Percentiles rank a stretch among this genome's conserved stretches.
Conservation (phyloP, 2,113 vertebrate genomes). For the Mobula hypostoma region DNA sequence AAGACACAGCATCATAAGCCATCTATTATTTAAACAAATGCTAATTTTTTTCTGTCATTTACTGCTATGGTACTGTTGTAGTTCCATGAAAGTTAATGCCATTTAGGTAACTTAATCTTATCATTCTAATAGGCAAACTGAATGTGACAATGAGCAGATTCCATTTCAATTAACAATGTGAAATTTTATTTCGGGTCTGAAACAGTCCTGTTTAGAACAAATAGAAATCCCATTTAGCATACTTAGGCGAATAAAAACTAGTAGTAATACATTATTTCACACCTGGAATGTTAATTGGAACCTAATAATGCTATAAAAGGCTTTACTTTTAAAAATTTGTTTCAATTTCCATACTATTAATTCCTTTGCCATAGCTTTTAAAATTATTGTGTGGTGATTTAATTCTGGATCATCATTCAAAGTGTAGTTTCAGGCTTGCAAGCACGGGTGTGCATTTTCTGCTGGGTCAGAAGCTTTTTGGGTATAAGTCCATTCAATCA, state of each 20-base stretch:
- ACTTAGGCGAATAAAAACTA: not conserved
- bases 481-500: not conserved
- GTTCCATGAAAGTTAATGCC: not conserved
- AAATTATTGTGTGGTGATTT: not conserved
- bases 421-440: not conserved
- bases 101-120: not conserved
- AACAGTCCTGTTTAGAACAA: conserved; percentile 22
- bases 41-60: not conserved
- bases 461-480: not conserved
- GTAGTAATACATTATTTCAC: not conserved
- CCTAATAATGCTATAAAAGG: not conserved
- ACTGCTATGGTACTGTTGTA: not conserved
- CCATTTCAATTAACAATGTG: conserved; percentile 25
- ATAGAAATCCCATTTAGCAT: not conserved
- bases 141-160: conserved; percentile 4
- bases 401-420: no score
- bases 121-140: not conserved
- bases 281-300: conserved; percentile 24
- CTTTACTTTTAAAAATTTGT: conserved; percentile 1
- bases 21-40: not conserved
- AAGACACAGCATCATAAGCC: not conserved
- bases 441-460: not conserved
- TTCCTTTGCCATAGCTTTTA: conserved; percentile 26
- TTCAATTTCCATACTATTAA: not conserved
- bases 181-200: not conserved